Percentiles rank a stretch among this genome's conserved stretches.
Conservation (phyloP, 2,888 invertebrate genomes). For the Sthenelais limicola region DNA sequence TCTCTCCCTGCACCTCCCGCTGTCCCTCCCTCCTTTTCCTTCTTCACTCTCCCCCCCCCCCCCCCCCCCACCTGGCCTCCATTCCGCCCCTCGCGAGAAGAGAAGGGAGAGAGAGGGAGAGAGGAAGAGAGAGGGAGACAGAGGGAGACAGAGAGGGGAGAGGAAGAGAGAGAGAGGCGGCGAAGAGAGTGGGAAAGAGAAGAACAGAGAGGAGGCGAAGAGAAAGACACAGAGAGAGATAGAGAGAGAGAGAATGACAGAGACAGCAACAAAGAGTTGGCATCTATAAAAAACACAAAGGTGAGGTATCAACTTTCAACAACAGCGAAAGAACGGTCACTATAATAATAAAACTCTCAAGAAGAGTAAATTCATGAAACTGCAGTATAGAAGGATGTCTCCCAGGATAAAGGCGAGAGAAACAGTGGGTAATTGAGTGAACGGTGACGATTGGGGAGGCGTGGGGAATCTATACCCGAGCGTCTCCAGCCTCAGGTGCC, state of each 20-base stretch:
- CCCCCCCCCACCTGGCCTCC: not conserved
- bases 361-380: too few relatives aligned
- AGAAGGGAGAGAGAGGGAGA: conserved; percentile 7
- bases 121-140: conserved; percentile 7
- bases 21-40: conserved; percentile 6
- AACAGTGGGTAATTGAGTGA: not conserved
- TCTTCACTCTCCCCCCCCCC: conserved; percentile 8
- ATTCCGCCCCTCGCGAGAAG: too few relatives aligned
- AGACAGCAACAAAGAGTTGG: not conserved
- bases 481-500: too few relatives aligned
- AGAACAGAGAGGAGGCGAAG: not conserved
- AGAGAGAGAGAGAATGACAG: not conserved
- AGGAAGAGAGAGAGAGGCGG: too few relatives aligned
- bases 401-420: not conserved
- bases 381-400: not conserved
- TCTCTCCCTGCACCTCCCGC: not conserved
- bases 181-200: not conserved
- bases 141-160: conserved; percentile 16
- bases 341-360: too few relatives aligned
- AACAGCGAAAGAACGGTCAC: too few relatives aligned
- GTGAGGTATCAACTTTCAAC: too few relatives aligned
- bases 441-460: too few relatives aligned
- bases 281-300: too few relatives aligned
- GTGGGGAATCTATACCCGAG: too few relatives aligned
- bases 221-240: not conserved